A percentile compares a stretch with the other conserved stretches of the same genome.
Conservation (phyloP, 2,113 vertebrate genomes). For the Dermatemys mawii region DNA sequence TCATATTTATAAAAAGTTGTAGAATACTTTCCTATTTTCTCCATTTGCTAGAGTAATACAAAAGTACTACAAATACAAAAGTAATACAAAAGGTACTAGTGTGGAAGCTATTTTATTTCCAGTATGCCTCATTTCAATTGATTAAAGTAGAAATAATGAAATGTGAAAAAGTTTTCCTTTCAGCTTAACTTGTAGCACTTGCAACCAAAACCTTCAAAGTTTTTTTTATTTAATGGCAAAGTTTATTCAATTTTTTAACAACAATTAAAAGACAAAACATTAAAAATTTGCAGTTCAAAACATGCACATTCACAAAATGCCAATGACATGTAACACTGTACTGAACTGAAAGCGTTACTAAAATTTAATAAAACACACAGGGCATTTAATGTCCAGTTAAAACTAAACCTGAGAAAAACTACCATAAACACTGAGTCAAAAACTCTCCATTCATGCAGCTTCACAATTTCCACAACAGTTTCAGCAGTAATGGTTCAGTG, state of each 20-base stretch:
- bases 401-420: constrained; percentile 87
- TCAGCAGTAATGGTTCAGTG: constrained; percentile 82
- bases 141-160: neutral
- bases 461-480: constrained; percentile 82
- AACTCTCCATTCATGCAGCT: constrained; percentile 90
- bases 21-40: neutral
- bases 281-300: constrained; percentile 94
- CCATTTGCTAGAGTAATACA: neutral
- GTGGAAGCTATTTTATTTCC: neutral
- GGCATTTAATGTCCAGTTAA: constrained; percentile 81
- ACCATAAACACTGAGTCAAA: constrained; percentile 85
- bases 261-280: constrained; percentile 94
- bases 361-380: constrained; percentile 87
- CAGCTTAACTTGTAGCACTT: neutral
- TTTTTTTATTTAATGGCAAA: constrained; percentile 73
- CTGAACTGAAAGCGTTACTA: constrained; percentile 74
- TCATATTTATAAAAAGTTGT: neutral
- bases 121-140: neutral
- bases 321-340: constrained; percentile 79
- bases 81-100: neutral
- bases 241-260: constrained; percentile 81
- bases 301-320: constrained; percentile 97
- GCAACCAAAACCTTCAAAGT: constrained; percentile 23
- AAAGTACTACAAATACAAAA: neutral
- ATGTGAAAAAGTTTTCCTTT: neutral